Conservation (phyloP, 2,113 vertebrate species). For the Aepyceros melampus region DNA sequence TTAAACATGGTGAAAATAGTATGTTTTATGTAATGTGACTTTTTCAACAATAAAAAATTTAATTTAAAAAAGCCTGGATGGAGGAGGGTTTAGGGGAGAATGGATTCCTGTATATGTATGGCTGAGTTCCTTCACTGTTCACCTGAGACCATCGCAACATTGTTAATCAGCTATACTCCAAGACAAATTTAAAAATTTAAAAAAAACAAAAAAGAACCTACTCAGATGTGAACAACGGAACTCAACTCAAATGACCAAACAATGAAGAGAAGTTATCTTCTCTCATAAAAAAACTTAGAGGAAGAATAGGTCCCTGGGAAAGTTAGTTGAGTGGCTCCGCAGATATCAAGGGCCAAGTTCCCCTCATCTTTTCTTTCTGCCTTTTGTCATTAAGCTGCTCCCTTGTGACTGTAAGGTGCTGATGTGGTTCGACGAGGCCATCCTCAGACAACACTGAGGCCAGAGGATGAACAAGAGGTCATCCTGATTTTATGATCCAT, state of each 20-base stretch:
- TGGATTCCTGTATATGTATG: neutral
- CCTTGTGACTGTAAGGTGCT: neutral
- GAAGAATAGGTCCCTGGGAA: neutral
- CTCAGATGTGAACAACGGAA: neutral
- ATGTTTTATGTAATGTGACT: neutral
- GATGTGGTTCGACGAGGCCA: neutral
- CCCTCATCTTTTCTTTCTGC: neutral
- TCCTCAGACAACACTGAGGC: neutral
- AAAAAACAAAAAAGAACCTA: neutral
- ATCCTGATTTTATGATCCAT: neutral
- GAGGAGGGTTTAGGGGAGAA: neutral
- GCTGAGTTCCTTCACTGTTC: neutral
- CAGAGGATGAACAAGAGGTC: neutral
- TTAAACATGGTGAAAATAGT: neutral
- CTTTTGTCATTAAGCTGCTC: neutral
- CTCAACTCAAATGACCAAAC: neutral
- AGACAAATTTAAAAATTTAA: neutral
- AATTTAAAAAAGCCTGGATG: neutral
- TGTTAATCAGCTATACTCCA: neutral
- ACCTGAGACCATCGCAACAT: neutral
- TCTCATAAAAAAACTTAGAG: neutral
- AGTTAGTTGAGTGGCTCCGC: neutral
- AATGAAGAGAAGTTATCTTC: neutral
- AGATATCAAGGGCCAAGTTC: neutral
- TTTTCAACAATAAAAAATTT: neutral